Evolutionary conservation across 2,113 vertebrate species (phyloP).

Genomic region (Parus major): DNA sequence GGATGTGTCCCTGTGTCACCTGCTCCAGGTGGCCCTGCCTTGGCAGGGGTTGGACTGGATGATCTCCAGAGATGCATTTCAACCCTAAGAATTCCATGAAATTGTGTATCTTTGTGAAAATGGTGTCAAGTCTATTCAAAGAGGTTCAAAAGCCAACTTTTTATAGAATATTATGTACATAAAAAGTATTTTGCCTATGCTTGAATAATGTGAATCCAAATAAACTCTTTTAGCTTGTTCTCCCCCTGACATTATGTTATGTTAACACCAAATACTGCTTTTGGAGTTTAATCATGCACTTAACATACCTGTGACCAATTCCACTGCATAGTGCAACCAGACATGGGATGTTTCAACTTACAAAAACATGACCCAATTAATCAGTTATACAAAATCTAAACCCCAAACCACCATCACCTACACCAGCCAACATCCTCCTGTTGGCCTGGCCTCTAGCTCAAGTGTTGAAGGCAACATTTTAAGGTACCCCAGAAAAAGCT

Average conservation of each 20-base stretch:
- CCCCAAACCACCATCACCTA: neutral
- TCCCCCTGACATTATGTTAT: fast-evolving
- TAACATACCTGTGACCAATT: neutral
- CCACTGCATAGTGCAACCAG: neutral
- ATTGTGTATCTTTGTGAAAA: neutral
- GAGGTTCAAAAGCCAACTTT: neutral
- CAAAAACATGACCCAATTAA: neutral
- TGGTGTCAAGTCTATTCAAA: neutral
- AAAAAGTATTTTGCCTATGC: neutral
- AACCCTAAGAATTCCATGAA: neutral
- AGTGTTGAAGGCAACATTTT: neutral
- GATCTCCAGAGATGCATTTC: neutral
- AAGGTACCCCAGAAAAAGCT: neutral
- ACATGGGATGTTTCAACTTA: neutral
- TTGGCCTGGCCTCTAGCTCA: fast-evolving
- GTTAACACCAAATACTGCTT: neutral
- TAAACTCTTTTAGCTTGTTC: neutral
- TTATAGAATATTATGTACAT: neutral
- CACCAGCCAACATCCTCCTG: neutral
- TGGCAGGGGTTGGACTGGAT: neutral
- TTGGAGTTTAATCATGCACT: neutral
- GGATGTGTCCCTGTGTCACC: neutral
- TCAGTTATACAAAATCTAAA: neutral
- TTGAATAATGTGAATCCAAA: neutral
- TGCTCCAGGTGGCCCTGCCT: neutral